These are phyloP conservation scores for Archegozetes longisetosus DNA, from an alignment of 1,140 invertebrate species.

Conservation along the genomic window DNA sequence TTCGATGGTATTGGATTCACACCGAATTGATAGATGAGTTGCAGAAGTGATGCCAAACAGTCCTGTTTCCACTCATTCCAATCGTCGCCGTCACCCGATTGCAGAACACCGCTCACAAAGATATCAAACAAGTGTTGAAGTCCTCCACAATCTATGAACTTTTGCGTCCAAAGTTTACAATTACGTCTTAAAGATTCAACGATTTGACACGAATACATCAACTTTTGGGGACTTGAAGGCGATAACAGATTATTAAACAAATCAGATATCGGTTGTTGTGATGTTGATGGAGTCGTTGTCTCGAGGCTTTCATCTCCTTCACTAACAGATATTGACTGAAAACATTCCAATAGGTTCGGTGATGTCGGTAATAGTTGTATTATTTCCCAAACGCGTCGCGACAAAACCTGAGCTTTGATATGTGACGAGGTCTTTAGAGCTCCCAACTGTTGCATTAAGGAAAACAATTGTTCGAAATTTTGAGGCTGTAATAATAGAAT, in stretches of 20 bases:
- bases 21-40: slow-evolving; percentile 58
- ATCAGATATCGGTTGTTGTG: not conserved
- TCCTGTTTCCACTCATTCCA: slow-evolving; percentile 70
- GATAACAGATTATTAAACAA: slow-evolving; percentile 49
- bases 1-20: slow-evolving; percentile 30
- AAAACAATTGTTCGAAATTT: slow-evolving; percentile 78
- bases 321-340: slow-evolving; percentile 29
- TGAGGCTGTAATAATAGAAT: slow-evolving; percentile 60
- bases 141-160: slow-evolving; percentile 71
- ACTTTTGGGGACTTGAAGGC: slow-evolving; percentile 70
- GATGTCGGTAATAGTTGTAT: slow-evolving; percentile 76
- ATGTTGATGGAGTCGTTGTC: not conserved
- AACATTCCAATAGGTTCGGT: slow-evolving; percentile 61
- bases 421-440: slow-evolving; percentile 31
- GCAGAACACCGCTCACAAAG: slow-evolving; percentile 59
- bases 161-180: slow-evolving; percentile 16
- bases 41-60: slow-evolving; percentile 66
- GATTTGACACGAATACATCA: slow-evolving; percentile 87
- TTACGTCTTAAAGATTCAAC: slow-evolving; percentile 46
- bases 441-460: slow-evolving; percentile 69
- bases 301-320: not conserved
- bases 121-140: slow-evolving; percentile 74
- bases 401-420: slow-evolving; percentile 65
- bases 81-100: slow-evolving; percentile 28
- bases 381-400: slow-evolving; percentile 80